A percentile compares a stretch with the other conserved stretches of the same genome.
Evolutionary conservation across 2,888 invertebrate species (phyloP).

Genomic region (Aphidius colemani): DNA sequence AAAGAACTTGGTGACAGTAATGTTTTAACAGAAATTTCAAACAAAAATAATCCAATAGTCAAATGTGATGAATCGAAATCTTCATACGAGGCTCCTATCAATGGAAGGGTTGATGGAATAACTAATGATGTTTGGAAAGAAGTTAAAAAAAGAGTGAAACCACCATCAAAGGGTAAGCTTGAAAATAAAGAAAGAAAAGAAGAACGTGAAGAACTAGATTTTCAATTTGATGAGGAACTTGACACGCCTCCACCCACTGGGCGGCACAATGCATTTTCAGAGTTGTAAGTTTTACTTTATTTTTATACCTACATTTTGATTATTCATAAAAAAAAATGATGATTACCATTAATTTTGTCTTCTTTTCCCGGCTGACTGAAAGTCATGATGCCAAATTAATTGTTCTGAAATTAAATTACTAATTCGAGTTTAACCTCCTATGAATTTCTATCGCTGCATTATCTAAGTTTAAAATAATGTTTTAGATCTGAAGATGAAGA

Average conservation of each 20-base stretch:
- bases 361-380: conserved; percentile 51
- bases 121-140: conserved; percentile 67
- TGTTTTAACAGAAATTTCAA: conserved; percentile 25
- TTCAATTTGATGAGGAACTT: conserved; percentile 96
- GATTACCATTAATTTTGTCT: conserved; percentile 45
- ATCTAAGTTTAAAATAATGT: conserved; percentile 1
- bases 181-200: conserved; percentile 46
- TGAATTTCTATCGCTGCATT: too few species aligned
- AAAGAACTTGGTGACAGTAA: conserved; percentile 50
- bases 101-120: conserved; percentile 40
- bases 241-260: conserved; percentile 76
- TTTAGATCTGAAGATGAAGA: conserved; percentile 77
- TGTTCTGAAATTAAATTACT: conserved; percentile 31
- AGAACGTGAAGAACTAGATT: conserved; percentile 85
- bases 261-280: conserved; percentile 80
- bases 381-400: conserved; percentile 34
- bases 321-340: conserved; percentile 32
- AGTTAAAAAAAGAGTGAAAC: conserved; percentile 60
- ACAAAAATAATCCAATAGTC: conserved; percentile 5
- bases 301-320: background rate
- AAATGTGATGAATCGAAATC: background rate
- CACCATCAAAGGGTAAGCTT: conserved; percentile 50
- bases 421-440: too few species aligned
- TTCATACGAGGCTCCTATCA: conserved; percentile 34
- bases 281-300: conserved; percentile 64